These are phyloP conservation scores for Xyrichtys novacula DNA, from an alignment of 2,797 vertebrate genomes.

Conservation along the genomic window DNA sequence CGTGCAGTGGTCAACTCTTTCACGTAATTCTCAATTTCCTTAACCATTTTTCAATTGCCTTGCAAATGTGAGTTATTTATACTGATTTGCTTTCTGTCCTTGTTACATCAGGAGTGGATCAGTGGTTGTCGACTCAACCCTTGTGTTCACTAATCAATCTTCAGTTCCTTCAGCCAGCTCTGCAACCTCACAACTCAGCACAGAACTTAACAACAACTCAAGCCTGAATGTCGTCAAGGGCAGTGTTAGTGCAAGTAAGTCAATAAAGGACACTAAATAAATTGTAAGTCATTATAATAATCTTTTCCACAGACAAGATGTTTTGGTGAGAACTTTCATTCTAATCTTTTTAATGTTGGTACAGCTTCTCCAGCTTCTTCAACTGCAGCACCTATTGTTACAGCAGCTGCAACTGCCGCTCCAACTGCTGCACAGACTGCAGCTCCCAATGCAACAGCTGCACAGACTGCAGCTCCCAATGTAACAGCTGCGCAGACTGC, in stretches of 20 bases:
- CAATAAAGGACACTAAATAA: not conserved
- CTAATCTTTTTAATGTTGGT: not conserved
- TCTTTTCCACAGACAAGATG: no score
- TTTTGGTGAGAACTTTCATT: no score
- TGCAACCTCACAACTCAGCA: not conserved
- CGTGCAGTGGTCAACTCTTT: constrained; percentile 49
- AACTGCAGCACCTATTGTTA: not conserved
- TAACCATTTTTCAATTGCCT: not conserved
- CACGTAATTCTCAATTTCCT: constrained; percentile 38
- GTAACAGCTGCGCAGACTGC: no score
- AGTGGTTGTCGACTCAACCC: constrained; percentile 23
- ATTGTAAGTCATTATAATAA: no score
- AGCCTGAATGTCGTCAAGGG: constrained; percentile 24
- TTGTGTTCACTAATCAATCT: constrained; percentile 24
- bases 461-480: fast-evolving
- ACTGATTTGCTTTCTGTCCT: not conserved
- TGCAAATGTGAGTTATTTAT: no score
- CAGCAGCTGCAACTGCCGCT: not conserved
- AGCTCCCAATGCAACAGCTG: not conserved
- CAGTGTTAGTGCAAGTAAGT: constrained; percentile 51
- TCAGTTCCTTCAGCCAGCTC: constrained; percentile 25
- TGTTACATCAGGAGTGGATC: constrained; percentile 59
- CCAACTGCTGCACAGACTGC: not conserved
- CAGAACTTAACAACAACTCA: not conserved
- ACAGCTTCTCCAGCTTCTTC: not conserved